Evolutionary conservation across 1,140 invertebrate genomes (phyloP), one percentile per base, ranked within the genome.

Genomic region (Aphelenchoides fujianensis): DNA sequence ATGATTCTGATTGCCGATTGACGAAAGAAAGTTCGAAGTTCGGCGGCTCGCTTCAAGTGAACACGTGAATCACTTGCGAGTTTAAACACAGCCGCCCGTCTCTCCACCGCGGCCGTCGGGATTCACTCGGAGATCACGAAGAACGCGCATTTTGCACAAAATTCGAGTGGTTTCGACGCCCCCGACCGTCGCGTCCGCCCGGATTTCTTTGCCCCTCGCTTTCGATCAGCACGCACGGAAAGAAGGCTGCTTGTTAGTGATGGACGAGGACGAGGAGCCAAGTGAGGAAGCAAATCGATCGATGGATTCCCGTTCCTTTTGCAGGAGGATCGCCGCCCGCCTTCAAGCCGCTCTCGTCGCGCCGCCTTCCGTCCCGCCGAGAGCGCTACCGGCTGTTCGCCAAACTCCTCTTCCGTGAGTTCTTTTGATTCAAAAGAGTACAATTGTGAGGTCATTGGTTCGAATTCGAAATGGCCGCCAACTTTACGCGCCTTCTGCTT

Each of bases 311-410:
- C 12, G 12, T 48, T 59, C 12, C 23, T 5, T 59, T 59, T 5
- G 55, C 55, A 59, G 19, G 19, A 7, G 27, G 34, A 59, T 59
- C 34, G 34, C 55, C 5, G 19, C 23, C 5, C 5, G 55, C 34
- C 34, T 32, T 59, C 5, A 5, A 59, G 28, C 19, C 5, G 19
- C 55, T 27, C 34, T 23, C 23, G 12, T 59, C 28, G 12, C 5
- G 55, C 7, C 55, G 55, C 34, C 34, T 7, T 5, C 55, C 55
- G 34, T 7, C 55, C 28, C 5, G 19, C 7, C 55, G 55, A 30
- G 55, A 59, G 7, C 55, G 55, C 23, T 59, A 59, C 19, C 55
- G 55, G 7, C 55, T 59, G 5, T 59, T 59, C 34, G 55, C 55
- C 5, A 59, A 5, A 23, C 7, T 59, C 5, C 7, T 59, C 27